phyloP scores from a whole-genome alignment of 2,797 vertebrate species.

The Anomalospiza imberbis region DNA sequence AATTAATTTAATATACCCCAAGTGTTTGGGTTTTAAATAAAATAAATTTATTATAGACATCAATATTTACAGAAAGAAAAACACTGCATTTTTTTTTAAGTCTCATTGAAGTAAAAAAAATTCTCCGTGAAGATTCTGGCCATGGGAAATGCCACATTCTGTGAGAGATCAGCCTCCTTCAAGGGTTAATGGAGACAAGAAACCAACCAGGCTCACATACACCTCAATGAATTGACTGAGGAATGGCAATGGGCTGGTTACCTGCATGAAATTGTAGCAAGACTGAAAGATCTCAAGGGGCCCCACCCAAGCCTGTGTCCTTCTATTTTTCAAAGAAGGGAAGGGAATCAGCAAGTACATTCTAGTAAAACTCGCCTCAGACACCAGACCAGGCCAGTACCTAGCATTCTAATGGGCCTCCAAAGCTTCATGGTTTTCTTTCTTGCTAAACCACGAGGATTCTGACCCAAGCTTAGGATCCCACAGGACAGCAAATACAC shows the following conservation, averaged over 20 bases:
- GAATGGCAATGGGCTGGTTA: background rate
- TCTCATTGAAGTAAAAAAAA: background rate
- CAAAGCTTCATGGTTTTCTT: background rate
- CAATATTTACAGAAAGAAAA: constrained; percentile 47
- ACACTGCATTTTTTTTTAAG: background rate
- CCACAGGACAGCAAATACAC: background rate
- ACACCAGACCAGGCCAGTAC: background rate
- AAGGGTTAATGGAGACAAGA: background rate
- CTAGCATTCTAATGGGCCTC: background rate
- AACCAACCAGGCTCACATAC: background rate
- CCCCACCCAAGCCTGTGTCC: background rate
- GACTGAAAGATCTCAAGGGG: background rate
- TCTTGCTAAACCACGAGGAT: background rate
- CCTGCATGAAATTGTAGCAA: background rate
- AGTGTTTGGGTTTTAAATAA: background rate
- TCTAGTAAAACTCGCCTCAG: background rate
- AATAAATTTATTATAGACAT: constrained; percentile 26
- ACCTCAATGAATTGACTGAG: background rate
- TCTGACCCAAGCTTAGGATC: background rate
- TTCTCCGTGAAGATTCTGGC: background rate
- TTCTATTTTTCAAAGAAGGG: background rate
- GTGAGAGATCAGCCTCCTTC: background rate
- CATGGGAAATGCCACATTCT: background rate
- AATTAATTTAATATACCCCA: background rate
- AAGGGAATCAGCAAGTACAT: background rate